Base-by-base conservation (phyloP, 2,888 invertebrate species). In the Margaritifera margaritifera region DNA sequence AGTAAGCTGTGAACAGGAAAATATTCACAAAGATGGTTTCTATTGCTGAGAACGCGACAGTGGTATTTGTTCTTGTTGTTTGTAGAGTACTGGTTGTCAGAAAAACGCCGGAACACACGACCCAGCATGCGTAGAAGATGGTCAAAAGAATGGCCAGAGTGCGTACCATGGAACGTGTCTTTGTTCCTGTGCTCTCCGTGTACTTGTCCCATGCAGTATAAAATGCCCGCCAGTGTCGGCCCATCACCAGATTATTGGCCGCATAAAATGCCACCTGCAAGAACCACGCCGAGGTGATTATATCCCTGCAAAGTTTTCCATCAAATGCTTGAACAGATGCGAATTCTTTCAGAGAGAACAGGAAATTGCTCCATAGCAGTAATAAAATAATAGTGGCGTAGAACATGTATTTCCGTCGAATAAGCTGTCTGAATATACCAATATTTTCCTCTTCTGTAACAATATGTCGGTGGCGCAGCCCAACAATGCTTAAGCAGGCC, bases 261-360 rank as follows among this genome's bases (percentile, higher is more conserved):
- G 77, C 69, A 69, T 74, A 77, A 52, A 71, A 55, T 4, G 72
- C 59, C 22, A 78, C 77, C 50, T 80, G 80, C 2, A 80, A 63
- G 57, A 80, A 80, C 78, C 78, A 80, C 22, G 74, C 73, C 1
- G 75, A 66, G 2, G 80, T 71, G n/a, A 80, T 80, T 2, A 80
- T 71, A 57, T 73, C 72, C 52, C 77, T 78, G 56, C 77, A 72
- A 1, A 78, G 71, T 4, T 60, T 52, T 5, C 74, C 77, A 64
- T 80, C 73, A 65, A 80, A 80, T 52, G 62, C 42, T 19, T 65
- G 54, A 3, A 77, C 67, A 19, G 50, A 61, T 27, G 54, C 27
- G 52, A 78, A 78, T n/a, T 75, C 64, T 24, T 74, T 72, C 4
- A 77, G 60, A 0, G 80, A 74, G 54, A 74, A 70, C 6, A 69